These are phyloP conservation scores for Babylonia areolata DNA, from an alignment of 1,140 invertebrate species.

Conservation along the genomic window DNA sequence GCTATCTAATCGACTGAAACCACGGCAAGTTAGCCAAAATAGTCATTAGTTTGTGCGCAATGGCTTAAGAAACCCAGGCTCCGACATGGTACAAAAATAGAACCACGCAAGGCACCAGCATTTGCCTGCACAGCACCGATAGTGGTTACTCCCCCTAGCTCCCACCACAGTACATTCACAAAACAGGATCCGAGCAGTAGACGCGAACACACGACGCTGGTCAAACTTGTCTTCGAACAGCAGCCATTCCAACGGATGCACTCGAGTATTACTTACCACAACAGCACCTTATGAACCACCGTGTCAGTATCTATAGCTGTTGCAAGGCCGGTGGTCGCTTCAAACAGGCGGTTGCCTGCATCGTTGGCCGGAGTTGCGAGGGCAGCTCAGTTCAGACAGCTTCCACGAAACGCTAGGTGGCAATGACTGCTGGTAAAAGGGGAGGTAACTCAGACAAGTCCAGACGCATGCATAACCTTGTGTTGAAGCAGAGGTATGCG, in stretches of 20 bases:
- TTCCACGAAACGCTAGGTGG: conserved; percentile 37
- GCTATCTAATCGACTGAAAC: background rate
- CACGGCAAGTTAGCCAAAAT: background rate
- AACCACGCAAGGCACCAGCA: conserved; percentile 33
- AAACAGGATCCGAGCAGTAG: conserved; percentile 27
- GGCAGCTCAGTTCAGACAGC: conserved; percentile 29
- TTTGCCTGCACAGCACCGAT: conserved; percentile 27
- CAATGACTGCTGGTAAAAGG: conserved; percentile 29
- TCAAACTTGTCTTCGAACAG: conserved; percentile 6
- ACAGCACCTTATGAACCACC: background rate
- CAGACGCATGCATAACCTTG: conserved; percentile 28
- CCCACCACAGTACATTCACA: conserved; percentile 30
- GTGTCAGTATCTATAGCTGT: conserved; percentile 9
- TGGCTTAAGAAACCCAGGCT: background rate
- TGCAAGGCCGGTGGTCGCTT: conserved; percentile 1
- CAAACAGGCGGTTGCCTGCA: conserved; percentile 32
- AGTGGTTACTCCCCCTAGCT: conserved; percentile 37
- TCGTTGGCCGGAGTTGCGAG: conserved; percentile 14
- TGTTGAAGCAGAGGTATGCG: conserved; percentile 24
- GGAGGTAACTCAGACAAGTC: conserved; percentile 41
- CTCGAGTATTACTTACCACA: conserved; percentile 26
- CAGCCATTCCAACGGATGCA: conserved; percentile 4
- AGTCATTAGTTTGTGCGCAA: background rate
- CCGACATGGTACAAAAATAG: conserved; percentile 37
- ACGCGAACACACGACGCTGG: background rate